Evolutionary conservation across 2,797 vertebrate species (phyloP), one percentile per base, ranked within the genome.

Genomic region (Cossypha heuglini): DNA sequence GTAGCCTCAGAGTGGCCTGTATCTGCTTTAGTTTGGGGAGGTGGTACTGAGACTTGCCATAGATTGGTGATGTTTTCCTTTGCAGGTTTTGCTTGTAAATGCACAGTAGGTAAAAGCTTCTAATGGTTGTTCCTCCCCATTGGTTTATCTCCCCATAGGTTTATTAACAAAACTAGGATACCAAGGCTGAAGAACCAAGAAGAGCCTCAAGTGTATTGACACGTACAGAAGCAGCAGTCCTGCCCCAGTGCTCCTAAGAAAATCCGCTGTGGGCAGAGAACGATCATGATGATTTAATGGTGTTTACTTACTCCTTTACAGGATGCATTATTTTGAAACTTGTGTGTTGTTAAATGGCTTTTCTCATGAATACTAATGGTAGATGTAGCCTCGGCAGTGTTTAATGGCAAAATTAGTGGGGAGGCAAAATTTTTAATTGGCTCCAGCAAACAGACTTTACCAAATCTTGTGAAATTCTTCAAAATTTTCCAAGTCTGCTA

Each of bases 131-230:
- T 99, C 99, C 99, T 99, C 99, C 99, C 99, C 99, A 4, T 99
- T 99, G 99, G 99, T 99, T 99, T 99, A 99, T 99, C 98, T 99
- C 99, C 99, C 98, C 98, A 98, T 99, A 99, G 99, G 99, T 99
- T 99, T 99, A 99, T 99, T 99, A 99, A 99, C 98, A 98, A 98
- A 98, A 98, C 99, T 99, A 99, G 99, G 99, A 99, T 98, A 98
- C 98, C 98, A 98, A 98, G 99, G 99, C 98, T 98, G 99, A 99
- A 99, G 99, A 98, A 98, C 98, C 98, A 98, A 98, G 99, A 99
- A 98, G 99, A 99, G 98, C 97, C 98, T 98, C 99, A 98, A 99
- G 99, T 99, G 99, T 99, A 99, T 99, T 99, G 99, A 99, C 98
- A 99, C 99, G 99, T 98, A 99, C 98, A 98, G 98, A 99, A 98